Conservation (phyloP, 1,140 invertebrate genomes). For the Cepaea nemoralis region DNA sequence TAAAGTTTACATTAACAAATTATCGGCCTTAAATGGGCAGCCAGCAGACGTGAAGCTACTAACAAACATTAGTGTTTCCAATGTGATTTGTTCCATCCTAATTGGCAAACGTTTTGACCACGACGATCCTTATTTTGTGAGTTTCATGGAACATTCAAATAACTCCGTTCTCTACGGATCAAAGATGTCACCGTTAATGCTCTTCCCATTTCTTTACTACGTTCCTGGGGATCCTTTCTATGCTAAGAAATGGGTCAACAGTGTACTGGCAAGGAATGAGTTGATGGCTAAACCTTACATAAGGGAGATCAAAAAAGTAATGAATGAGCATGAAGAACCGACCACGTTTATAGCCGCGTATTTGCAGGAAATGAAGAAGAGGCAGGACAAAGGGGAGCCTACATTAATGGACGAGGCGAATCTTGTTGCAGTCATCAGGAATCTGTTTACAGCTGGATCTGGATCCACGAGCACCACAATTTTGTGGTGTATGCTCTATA, state of each 20-base stretch:
- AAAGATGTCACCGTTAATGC: neutral
- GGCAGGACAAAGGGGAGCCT: neutral
- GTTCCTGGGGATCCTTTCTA: conserved; percentile 2
- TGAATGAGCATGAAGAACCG: neutral
- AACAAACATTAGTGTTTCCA: conserved; percentile 9
- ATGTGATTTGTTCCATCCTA: conserved; percentile 8
- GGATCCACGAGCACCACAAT: conserved; percentile 89
- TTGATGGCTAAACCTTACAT: neutral
- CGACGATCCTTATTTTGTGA: neutral
- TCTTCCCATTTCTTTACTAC: conserved; percentile 13
- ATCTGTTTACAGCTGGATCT: conserved; percentile 89
- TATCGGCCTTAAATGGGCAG: neutral
- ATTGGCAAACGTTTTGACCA: conserved; percentile 1
- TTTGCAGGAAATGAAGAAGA: neutral
- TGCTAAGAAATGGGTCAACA: neutral
- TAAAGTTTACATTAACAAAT: neutral
- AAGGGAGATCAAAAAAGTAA: neutral
- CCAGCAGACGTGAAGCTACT: neutral
- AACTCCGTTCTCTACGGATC: neutral
- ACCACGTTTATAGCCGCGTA: conserved; percentile 1
- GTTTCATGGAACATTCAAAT: neutral
- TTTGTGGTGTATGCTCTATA: conserved; percentile 86
- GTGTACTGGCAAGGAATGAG: neutral
- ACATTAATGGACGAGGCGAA: conserved; percentile 15
- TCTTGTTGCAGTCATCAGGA: conserved; percentile 64